phyloP scores from a whole-genome alignment of 1,140 invertebrate genomes.

The Planococcus citri region DNA sequence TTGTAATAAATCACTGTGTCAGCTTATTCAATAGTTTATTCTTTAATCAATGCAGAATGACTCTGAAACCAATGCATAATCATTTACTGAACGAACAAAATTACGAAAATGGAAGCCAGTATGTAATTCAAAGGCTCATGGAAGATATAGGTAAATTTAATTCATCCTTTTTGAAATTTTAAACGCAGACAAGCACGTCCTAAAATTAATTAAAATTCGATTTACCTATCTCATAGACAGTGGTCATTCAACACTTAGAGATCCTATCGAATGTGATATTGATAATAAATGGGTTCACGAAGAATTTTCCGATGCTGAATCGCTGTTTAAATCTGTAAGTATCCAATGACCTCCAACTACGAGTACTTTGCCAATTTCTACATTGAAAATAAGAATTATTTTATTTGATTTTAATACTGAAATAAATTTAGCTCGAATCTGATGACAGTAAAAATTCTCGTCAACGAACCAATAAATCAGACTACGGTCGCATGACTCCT shows the following conservation, averaged over 20 bases:
- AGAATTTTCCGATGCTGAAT: conserved; percentile 7
- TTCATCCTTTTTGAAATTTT: conserved; percentile 12
- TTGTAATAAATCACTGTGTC: too few relatives aligned
- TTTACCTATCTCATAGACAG: conserved; percentile 32
- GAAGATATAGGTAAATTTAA: conserved; percentile 34
- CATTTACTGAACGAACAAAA: conserved; percentile 9
- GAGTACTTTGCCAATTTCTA: background rate
- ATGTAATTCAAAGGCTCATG: conserved; percentile 32
- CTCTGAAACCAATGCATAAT: conserved; percentile 21
- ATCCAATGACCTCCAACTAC: background rate
- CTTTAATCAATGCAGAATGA: too few relatives aligned
- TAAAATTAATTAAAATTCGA: background rate
- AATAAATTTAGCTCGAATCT: background rate
- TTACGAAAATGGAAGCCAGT: conserved; percentile 25
- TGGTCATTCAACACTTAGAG: conserved; percentile 36
- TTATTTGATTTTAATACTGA: too few relatives aligned
- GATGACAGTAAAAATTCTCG: background rate
- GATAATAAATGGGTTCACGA: conserved; percentile 20
- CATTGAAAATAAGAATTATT: too few relatives aligned
- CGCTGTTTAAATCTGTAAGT: conserved; percentile 9
- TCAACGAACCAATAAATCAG: background rate
- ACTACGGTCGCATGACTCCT: background rate
- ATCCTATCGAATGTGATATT: conserved; percentile 30
- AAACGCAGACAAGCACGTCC: too few relatives aligned
- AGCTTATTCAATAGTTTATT: too few relatives aligned